Percentiles rank a stretch among this genome's conserved stretches.
Evolutionary conservation across 2,113 vertebrate genomes (phyloP).

Genomic region (Oryzias woworae): DNA sequence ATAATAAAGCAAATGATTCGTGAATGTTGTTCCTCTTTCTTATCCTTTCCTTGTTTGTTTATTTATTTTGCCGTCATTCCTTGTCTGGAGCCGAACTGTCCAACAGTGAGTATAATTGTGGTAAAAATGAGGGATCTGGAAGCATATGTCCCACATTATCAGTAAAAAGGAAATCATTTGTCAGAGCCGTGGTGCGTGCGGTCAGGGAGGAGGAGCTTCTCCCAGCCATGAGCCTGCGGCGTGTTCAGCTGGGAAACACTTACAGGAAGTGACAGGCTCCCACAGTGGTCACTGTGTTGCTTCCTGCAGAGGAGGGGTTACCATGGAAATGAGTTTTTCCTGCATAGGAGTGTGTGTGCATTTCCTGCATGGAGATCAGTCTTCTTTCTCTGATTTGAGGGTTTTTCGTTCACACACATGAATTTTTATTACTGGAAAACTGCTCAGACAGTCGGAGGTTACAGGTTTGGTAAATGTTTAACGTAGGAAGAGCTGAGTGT

Average conservation of each 20-base stretch:
- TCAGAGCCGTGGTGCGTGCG: neutral
- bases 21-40: slow-evolving; percentile 6
- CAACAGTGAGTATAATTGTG: neutral
- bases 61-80: neutral
- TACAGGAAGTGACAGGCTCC: slow-evolving; percentile 60
- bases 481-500: neutral
- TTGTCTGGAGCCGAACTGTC: neutral
- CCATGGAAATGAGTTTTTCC: slow-evolving; percentile 56
- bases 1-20: slow-evolving; percentile 59
- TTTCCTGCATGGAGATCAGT: neutral
- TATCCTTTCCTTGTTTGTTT: neutral
- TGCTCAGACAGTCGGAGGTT: neutral
- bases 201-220: slow-evolving; percentile 9
- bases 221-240: slow-evolving; percentile 29
- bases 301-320: slow-evolving; percentile 50
- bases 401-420: too few relatives aligned
- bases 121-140: too few relatives aligned
- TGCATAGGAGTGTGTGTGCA: slow-evolving; percentile 1
- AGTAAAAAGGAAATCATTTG: too few relatives aligned
- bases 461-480: neutral
- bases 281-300: slow-evolving; percentile 56
- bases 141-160: too few relatives aligned
- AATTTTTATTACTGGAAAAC: neutral
- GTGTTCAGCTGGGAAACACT: slow-evolving; percentile 43
- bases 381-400: too few relatives aligned